Conservation (phyloP, 2,797 vertebrate species). For the Serranus cabrilla region DNA sequence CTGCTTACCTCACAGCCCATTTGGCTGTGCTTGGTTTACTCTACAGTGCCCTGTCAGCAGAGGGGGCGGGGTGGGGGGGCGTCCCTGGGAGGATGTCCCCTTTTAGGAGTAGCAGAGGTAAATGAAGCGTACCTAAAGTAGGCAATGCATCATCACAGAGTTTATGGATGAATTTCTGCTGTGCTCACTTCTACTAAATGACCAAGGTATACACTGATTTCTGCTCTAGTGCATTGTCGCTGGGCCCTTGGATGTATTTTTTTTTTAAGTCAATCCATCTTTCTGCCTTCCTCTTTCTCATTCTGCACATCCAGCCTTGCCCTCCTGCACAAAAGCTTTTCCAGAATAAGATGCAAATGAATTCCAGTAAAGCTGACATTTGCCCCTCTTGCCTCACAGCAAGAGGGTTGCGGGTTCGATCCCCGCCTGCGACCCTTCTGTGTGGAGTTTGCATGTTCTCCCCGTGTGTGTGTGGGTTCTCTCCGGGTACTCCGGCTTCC, state of each 20-base stretch:
- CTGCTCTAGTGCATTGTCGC: too few species aligned
- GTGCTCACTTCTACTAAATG: background rate
- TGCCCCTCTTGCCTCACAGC: too few species aligned
- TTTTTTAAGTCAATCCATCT: background rate
- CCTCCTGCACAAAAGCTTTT: background rate
- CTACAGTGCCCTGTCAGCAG: background rate
- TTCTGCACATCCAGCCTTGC: too few species aligned
- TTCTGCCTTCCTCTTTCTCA: too few species aligned
- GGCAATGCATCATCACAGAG: background rate
- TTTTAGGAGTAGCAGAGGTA: background rate
- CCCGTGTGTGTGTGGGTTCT: too few species aligned
- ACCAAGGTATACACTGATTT: background rate
- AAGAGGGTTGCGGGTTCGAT: too few species aligned
- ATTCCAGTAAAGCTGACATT: too few species aligned
- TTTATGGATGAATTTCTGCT: background rate
- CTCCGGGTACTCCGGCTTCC: too few species aligned
- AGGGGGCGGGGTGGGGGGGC: background rate
- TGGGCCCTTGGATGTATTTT: background rate
- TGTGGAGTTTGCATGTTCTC: too few species aligned
- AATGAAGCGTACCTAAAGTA: constrained; percentile 2
- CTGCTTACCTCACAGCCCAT: background rate
- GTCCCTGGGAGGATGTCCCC: background rate
- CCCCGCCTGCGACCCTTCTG: too few species aligned
- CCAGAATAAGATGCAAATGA: background rate
- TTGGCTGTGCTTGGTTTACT: constrained; percentile 18